Percentiles rank a stretch among this genome's conserved stretches.
Conservation (phyloP, 2,888 invertebrate genomes). For the Limenitis camilla region DNA sequence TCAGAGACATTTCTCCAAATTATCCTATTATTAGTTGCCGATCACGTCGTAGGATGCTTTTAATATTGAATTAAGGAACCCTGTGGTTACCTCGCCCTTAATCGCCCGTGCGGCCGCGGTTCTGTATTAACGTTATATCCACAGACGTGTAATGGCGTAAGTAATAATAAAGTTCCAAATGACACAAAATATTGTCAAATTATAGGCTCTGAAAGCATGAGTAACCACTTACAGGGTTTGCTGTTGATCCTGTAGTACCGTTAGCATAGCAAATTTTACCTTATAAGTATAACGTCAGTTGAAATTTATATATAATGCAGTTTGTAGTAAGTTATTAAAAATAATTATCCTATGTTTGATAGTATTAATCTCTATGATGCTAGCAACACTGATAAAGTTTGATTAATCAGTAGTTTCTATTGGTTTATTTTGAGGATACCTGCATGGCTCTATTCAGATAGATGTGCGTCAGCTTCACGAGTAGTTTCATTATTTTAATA, state of each 20-base stretch:
- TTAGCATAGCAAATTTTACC: constrained; percentile 32
- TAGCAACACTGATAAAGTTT: too few species aligned
- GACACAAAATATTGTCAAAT: constrained; percentile 76
- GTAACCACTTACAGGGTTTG: constrained; percentile 65
- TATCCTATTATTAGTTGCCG: constrained; percentile 72
- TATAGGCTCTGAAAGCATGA: constrained; percentile 72
- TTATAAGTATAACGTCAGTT: too few species aligned
- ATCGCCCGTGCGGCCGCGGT: constrained; percentile 60
- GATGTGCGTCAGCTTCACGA: too few species aligned
- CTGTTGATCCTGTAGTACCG: constrained; percentile 56
- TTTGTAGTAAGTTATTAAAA: too few species aligned
- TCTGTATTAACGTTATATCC: constrained; percentile 69
- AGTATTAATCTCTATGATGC: too few species aligned
- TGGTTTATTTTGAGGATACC: too few species aligned
- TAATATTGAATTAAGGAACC: constrained; percentile 74
- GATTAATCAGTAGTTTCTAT: too few species aligned
- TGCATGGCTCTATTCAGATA: too few species aligned
- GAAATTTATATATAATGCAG: too few species aligned
- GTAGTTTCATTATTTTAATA: too few species aligned
- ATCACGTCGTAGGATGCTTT: constrained; percentile 73
- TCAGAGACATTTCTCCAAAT: constrained; percentile 73
- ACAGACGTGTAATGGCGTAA: constrained; percentile 68
- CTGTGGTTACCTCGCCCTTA: constrained; percentile 70
- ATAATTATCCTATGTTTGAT: too few species aligned
- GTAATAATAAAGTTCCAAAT: constrained; percentile 73